Percentiles rank a stretch among this genome's conserved stretches.
phyloP scores from a whole-genome alignment of 2,888 invertebrate species.

The Sminthurinus aureus region DNA sequence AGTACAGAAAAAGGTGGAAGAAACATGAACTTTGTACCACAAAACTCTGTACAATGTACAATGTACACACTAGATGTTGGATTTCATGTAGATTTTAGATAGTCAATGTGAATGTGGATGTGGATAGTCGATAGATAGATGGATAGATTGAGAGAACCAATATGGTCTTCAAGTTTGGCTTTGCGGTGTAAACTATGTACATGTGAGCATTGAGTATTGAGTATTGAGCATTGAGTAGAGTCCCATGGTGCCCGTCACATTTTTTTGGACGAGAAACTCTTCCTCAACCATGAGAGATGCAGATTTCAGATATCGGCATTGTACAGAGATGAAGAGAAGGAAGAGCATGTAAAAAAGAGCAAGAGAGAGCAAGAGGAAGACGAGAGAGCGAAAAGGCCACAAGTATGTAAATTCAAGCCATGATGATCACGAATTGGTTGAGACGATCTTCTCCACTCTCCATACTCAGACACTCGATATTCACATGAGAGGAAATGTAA shows the following conservation, averaged over 20 bases:
- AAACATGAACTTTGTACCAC: not conserved
- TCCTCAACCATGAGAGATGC: too few species aligned
- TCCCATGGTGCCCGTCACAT: constrained; percentile 24
- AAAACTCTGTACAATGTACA: not conserved
- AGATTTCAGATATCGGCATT: too few species aligned
- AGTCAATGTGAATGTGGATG: not conserved
- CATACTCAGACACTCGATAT: not conserved
- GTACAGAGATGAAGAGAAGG: constrained; percentile 21
- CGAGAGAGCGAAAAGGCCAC: constrained; percentile 45
- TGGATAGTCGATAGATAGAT: not conserved
- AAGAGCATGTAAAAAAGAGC: constrained; percentile 45
- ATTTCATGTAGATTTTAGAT: too few species aligned
- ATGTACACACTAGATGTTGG: constrained; percentile 8
- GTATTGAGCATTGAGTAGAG: too few species aligned
- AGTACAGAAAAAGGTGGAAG: not conserved
- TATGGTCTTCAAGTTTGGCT: constrained; percentile 20
- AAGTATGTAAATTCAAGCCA: constrained; percentile 50
- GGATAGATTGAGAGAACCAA: constrained; percentile 28
- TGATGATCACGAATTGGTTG: constrained; percentile 46
- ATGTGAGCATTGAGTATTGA: too few species aligned
- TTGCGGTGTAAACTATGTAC: too few species aligned
- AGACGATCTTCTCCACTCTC: constrained; percentile 32
- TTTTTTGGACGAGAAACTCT: constrained; percentile 24
- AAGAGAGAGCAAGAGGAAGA: constrained; percentile 40
- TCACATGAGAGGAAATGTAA: not conserved